Evolutionary conservation across 2,888 invertebrate genomes (phyloP).

Genomic region (Himalopsyche tibetana): DNA sequence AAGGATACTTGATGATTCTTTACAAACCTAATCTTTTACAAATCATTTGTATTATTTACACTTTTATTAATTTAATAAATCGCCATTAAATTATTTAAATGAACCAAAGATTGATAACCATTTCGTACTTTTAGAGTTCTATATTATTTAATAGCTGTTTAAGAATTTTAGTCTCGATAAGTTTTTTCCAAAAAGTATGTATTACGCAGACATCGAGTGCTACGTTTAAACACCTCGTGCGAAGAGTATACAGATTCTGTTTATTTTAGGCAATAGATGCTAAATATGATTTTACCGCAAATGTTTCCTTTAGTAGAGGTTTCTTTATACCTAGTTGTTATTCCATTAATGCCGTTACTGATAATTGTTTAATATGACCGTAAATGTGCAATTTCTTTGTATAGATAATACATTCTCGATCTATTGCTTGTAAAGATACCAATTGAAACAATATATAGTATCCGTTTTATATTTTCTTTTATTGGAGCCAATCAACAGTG

Average conservation of each 20-base stretch:
- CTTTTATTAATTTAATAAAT: not conserved
- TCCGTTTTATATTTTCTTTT: too few species aligned
- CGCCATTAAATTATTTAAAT: slow-evolving; percentile 6
- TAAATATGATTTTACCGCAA: too few species aligned
- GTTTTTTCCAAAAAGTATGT: slow-evolving; percentile 14
- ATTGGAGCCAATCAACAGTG: too few species aligned
- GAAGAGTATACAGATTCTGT: not conserved
- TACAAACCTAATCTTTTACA: not conserved
- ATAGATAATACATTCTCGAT: too few species aligned
- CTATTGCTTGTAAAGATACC: too few species aligned
- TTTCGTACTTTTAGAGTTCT: not conserved
- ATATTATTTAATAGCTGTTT: not conserved
- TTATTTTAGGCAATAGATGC: not conserved
- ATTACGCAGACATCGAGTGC: not conserved
- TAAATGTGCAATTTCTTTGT: too few species aligned
- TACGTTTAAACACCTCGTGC: not conserved
- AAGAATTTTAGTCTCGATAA: not conserved
- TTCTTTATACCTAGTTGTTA: too few species aligned
- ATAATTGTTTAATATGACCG: too few species aligned
- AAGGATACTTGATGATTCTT: not conserved
- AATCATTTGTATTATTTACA: not conserved
- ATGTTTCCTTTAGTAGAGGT: too few species aligned
- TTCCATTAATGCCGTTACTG: too few species aligned
- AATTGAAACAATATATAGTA: too few species aligned
- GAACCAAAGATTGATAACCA: slow-evolving; percentile 27